Base-by-base conservation (phyloP, 2,888 invertebrate species). In the Beris morrisii region DNA sequence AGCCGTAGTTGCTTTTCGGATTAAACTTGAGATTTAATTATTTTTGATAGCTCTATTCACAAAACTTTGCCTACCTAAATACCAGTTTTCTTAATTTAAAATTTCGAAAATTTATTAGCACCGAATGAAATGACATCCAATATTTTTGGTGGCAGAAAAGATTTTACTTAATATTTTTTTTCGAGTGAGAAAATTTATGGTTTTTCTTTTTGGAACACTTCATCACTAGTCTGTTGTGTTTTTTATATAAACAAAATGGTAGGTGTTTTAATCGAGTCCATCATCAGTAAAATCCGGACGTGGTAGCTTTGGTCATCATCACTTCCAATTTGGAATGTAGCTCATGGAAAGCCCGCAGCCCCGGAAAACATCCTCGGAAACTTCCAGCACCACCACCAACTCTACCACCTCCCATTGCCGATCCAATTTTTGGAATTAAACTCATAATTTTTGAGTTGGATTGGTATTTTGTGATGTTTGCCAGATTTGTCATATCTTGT, bases 381-480 rank as follows among this genome's bases (percentile, higher is more conserved):
- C 74, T 67, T 46, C 74, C 70, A 5, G 70, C 69, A 28, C 69
- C 61, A 53, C 69, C 65, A 15, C 59, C 63, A 13, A 28, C 45
- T 30, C 77, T 74, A 15, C 45, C 61, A 46, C 75, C 77, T 3
- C 73, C 80, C 28, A 78, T 81, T n/a, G 83, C 82, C 44, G 80
- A 79, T 15, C 81, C 83, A 22, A 87, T 86, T 73, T 90, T 90
- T 69, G 86, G 85, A 67, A 93, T 86, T 46, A 92, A 81, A n/a
- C 86, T 84, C 73, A 88, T 85, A n/a, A 95, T 84, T 82, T 95
- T 95, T 0, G 93, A 93, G 79, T 95, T 94, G 73, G 85, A 87
- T 76, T 92, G 89, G 76, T 97, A 94, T 79, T 97, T 96, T 56
- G 87, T 81, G 67, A 95, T 87, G 77, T 94, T 95, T 12, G 86